These are phyloP conservation scores for Emydura subglobosa DNA, from an alignment of 2,113 vertebrate genomes.

Conservation along the genomic window DNA sequence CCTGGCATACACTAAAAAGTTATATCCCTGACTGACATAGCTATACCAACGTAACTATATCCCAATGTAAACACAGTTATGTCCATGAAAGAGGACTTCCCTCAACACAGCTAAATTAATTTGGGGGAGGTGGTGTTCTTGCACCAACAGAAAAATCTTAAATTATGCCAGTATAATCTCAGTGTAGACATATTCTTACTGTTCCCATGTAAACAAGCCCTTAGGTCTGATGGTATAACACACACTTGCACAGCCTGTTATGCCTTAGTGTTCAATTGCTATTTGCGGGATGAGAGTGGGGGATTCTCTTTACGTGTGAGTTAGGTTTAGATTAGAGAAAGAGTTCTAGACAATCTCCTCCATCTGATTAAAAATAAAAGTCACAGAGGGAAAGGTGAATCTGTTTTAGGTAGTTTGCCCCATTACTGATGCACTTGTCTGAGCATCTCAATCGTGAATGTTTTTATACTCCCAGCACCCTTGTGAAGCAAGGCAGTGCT, in stretches of 20 bases:
- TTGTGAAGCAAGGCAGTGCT: background rate
- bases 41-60: background rate
- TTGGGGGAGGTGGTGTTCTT: background rate
- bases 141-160: background rate
- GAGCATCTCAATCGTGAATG: fast-evolving
- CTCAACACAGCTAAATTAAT: background rate
- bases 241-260: fast-evolving
- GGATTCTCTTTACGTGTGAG: background rate
- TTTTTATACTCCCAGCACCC: background rate
- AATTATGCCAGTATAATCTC: background rate
- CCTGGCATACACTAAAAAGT: background rate
- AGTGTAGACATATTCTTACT: background rate
- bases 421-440: background rate
- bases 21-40: background rate
- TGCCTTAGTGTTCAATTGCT: background rate
- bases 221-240: background rate
- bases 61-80: background rate
- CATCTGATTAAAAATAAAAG: background rate
- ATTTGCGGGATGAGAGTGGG: background rate
- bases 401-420: background rate
- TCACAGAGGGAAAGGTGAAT: background rate
- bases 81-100: background rate
- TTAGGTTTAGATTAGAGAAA: background rate
- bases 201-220: background rate
- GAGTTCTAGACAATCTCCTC: background rate